These are phyloP conservation scores for Equus quagga DNA, from an alignment of 2,113 vertebrate genomes.

Conservation along the genomic window DNA sequence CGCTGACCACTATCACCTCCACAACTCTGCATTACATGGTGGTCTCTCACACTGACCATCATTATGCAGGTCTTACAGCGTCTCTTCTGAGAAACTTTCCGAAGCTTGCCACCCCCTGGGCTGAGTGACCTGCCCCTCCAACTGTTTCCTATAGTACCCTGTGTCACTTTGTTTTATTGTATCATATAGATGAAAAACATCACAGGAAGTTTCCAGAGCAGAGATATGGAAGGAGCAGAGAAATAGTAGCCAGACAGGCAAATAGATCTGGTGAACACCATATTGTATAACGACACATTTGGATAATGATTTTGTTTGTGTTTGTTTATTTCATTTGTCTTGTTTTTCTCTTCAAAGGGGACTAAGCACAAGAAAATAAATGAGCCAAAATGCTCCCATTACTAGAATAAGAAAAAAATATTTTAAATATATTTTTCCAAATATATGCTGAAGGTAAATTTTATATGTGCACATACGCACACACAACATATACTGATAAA, in stretches of 20 bases:
- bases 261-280: background rate
- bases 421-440: background rate
- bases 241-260: background rate
- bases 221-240: background rate
- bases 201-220: background rate
- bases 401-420: background rate
- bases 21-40: background rate
- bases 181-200: background rate
- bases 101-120: fast-evolving
- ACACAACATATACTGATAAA: background rate
- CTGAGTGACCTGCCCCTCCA: background rate
- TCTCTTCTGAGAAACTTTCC: background rate
- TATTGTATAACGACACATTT: background rate
- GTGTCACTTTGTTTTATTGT: background rate
- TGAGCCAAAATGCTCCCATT: background rate
- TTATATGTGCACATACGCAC: background rate
- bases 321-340: background rate
- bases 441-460: background rate
- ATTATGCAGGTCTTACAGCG: background rate
- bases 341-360: background rate
- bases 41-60: background rate
- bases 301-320: background rate
- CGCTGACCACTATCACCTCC: background rate
- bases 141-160: background rate
- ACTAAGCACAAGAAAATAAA: background rate